Evolutionary conservation across 2,113 vertebrate species (phyloP).

Genomic region (Lampris megalopsis): DNA sequence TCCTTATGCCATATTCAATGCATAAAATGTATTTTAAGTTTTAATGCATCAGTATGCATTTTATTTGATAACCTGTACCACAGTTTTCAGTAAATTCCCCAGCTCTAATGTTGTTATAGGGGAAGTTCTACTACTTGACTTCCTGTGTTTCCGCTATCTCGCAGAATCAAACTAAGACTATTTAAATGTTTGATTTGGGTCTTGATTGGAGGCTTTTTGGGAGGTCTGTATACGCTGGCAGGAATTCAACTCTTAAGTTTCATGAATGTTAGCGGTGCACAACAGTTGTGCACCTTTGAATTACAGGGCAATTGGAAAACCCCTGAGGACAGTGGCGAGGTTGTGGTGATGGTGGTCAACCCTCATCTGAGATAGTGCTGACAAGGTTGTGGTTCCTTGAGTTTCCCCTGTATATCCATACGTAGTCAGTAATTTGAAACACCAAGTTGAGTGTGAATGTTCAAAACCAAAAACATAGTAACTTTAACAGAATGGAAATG

Average conservation of each 20-base stretch:
- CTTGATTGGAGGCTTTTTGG: constrained; percentile 6
- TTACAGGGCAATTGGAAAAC: constrained; percentile 68
- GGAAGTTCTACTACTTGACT: constrained; percentile 1
- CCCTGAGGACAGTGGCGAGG: constrained; percentile 40
- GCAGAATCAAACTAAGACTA: background rate
- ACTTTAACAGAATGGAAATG: constrained; percentile 1
- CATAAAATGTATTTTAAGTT: constrained; percentile 11
- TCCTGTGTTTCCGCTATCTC: constrained; percentile 1
- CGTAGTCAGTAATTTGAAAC: constrained; percentile 44
- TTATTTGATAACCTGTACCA: constrained; percentile 27
- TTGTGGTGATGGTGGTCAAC: constrained; percentile 33
- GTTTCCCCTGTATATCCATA: constrained; percentile 58
- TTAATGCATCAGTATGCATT: background rate
- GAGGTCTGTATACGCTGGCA: constrained; percentile 35
- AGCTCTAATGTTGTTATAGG: constrained; percentile 29
- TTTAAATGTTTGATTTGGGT: constrained; percentile 28
- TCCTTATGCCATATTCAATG: constrained; percentile 2
- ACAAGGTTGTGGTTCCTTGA: constrained; percentile 52
- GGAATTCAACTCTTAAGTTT: constrained; percentile 54
- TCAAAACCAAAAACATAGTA: constrained; percentile 15
- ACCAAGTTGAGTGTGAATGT: background rate
- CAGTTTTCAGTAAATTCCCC: background rate
- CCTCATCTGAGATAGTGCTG: constrained; percentile 65
- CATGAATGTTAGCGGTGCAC: constrained; percentile 46
- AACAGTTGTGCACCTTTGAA: constrained; percentile 29